Base-by-base conservation (phyloP, 2,113 vertebrate genomes). In the Phrynosoma blainvillii region DNA sequence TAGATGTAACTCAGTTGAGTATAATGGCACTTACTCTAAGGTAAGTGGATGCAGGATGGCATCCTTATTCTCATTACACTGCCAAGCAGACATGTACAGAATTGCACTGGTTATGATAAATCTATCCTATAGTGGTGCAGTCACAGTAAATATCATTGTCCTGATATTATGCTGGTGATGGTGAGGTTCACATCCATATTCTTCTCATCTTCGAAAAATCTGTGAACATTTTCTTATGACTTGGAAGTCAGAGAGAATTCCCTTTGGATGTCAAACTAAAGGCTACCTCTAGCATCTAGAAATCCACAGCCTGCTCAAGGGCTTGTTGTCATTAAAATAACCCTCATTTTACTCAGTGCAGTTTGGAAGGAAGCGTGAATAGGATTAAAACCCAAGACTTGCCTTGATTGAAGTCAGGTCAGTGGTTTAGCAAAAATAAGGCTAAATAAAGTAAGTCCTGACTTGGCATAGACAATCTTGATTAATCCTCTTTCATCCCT, bases 261-360 rank as follows among this genome's bases (percentile, higher is more conserved):
- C 59, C 87, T 84, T 47, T 21, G 91, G 82, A 89, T 68, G 71
- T 74, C 56, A 79, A 40, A 20, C 36, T 91, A 76, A 59, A 87
- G 89, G 82, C 21, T 65, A 85, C 9, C 18, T 8, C 5, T 71
- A 36, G 25, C 42, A 21, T 88, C 21, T 59, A 2, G 27, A 62
- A 87, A 79, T 30, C 75, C 65, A 40, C 80, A 54, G 77, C 65
- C 87, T 90, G 88, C 88, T 79, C 82, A 66, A 68, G 78, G 16
- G 36, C 5, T 16, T 87, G 62, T 62, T 73, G 25, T 79, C 18
- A 36, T 84, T 9, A 74, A 59, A 84, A 3, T 1, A 40, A 30
- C 2, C 6, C n/a, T 18, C 7, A 86, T n/a, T 36, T 70, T 30
- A 23, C 78, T 18, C n/a, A 1, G 59, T 85, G 42, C n/a, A 1